A percentile compares a stretch with the other conserved stretches of the same genome.
Evolutionary conservation across 2,888 invertebrate genomes (phyloP).

Genomic region (Cepaea hortensis): DNA sequence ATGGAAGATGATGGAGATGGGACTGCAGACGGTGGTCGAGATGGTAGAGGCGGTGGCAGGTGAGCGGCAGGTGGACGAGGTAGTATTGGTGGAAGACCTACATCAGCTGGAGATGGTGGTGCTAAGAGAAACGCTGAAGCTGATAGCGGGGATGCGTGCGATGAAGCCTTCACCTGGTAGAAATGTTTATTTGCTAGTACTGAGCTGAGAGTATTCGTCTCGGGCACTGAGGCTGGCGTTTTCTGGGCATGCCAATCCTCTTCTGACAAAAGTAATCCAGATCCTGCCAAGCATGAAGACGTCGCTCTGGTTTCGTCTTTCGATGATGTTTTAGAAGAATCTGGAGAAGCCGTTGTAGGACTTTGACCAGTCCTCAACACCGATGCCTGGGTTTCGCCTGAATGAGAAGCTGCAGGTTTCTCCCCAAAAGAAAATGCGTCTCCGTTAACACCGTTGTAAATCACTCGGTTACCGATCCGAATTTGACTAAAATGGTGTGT

Average conservation of each 20-base stretch:
- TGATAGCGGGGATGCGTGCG: background rate
- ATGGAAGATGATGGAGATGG: constrained; percentile 14
- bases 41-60: constrained; percentile 27
- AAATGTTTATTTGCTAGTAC: background rate
- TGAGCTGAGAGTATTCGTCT: background rate
- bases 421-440: constrained; percentile 36
- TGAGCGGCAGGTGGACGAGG: constrained; percentile 34
- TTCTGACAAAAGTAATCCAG: background rate
- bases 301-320: background rate
- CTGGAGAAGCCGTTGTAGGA: background rate
- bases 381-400: too few relatives aligned
- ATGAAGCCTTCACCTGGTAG: background rate
- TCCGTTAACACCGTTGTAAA: constrained; percentile 33
- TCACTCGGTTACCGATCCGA: constrained; percentile 17
- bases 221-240: background rate
- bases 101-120: background rate
- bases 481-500: constrained; percentile 21
- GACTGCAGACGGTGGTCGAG: constrained; percentile 17
- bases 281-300: too few relatives aligned
- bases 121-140: background rate
- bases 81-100: constrained; percentile 13
- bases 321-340: background rate
- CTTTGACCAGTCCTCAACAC: background rate
- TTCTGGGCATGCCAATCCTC: background rate
- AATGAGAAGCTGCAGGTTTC: background rate